phyloP scores from a whole-genome alignment of 2,113 vertebrate genomes.

The Muntiacus muntjak region DNA sequence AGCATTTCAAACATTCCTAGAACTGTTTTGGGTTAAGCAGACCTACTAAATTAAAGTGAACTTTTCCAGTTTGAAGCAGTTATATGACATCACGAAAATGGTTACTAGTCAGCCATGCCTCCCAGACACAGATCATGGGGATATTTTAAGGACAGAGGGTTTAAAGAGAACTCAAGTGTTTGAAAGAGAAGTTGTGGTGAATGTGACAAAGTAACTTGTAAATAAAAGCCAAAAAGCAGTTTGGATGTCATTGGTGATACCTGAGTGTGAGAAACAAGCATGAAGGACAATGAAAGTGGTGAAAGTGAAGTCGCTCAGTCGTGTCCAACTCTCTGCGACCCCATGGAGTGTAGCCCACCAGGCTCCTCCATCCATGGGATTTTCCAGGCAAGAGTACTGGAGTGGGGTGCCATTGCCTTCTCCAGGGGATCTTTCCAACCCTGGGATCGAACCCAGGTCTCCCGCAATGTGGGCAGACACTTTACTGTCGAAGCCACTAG shows the following conservation, averaged over 20 bases:
- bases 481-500: neutral
- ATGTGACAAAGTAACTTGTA: neutral
- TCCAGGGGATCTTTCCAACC: neutral
- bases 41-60: neutral
- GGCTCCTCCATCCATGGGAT: neutral
- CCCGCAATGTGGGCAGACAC: accelerated
- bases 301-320: neutral
- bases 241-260: neutral
- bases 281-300: neutral
- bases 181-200: neutral
- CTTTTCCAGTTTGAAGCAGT: neutral
- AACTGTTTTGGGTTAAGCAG: neutral
- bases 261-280: neutral
- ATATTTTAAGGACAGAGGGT: neutral
- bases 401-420: neutral
- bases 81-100: neutral
- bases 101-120: neutral
- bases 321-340: neutral
- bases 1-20: neutral
- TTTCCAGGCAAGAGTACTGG: neutral
- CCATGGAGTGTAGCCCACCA: neutral
- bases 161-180: neutral
- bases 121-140: neutral
- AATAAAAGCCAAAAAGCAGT: neutral
- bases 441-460: neutral